phyloP scores from a whole-genome alignment of 2,888 invertebrate species.

The Lathronympha strigana region DNA sequence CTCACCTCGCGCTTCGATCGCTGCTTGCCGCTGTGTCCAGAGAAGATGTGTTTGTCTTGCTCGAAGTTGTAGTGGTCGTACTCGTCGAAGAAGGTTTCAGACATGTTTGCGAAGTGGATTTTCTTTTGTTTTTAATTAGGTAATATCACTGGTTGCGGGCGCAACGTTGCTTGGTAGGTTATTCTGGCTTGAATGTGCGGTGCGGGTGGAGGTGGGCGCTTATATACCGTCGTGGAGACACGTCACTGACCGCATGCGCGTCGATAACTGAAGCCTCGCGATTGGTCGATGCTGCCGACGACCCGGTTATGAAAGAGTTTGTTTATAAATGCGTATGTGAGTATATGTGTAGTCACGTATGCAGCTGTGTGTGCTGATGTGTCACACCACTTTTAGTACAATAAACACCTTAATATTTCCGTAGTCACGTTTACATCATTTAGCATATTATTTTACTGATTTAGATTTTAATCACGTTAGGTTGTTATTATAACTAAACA shows the following conservation, averaged over 20 bases:
- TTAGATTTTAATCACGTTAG: background rate
- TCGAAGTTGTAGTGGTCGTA: slow-evolving; percentile 98
- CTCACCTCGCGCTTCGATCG: slow-evolving; percentile 94
- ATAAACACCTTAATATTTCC: slow-evolving; percentile 34
- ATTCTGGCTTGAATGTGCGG: slow-evolving; percentile 63
- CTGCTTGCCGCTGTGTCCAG: slow-evolving; percentile 95
- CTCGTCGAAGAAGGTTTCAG: slow-evolving; percentile 93
- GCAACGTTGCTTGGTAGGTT: slow-evolving; percentile 61
- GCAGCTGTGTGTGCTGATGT: slow-evolving; percentile 56
- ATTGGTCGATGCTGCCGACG: slow-evolving; percentile 69
- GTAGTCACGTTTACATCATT: slow-evolving; percentile 35
- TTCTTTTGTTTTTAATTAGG: slow-evolving; percentile 48
- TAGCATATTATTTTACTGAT: slow-evolving; percentile 6
- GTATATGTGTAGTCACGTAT: slow-evolving; percentile 50
- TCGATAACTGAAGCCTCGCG: slow-evolving; percentile 71
- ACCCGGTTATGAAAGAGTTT: slow-evolving; percentile 72
- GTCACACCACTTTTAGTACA: slow-evolving; percentile 24
- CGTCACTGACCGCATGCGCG: slow-evolving; percentile 83
- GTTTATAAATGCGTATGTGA: slow-evolving; percentile 57
- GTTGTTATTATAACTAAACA: slow-evolving; percentile 1
- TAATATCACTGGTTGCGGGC: slow-evolving; percentile 55
- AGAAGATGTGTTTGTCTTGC: slow-evolving; percentile 94
- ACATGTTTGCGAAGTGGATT: slow-evolving; percentile 85
- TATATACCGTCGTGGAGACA: slow-evolving; percentile 68
- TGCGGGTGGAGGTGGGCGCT: slow-evolving; percentile 51